Percentiles rank a stretch among this genome's conserved stretches.
These are phyloP conservation scores for Symphodus melops DNA, from an alignment of 2,113 vertebrate species.

Conservation along the genomic window DNA sequence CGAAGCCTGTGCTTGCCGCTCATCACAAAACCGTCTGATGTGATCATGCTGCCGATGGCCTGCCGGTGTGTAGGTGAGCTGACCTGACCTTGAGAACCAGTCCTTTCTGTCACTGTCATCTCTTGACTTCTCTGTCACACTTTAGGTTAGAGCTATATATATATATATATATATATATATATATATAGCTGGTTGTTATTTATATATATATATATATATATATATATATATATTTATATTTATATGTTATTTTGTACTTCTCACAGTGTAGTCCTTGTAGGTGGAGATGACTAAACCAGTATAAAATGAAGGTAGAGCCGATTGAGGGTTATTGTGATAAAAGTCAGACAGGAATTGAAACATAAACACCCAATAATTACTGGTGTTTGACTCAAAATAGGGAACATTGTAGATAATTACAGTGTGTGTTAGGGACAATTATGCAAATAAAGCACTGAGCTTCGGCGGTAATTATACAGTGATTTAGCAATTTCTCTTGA, in stretches of 20 bases:
- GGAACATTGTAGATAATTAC: constrained; percentile 49
- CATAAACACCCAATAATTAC: constrained; percentile 28
- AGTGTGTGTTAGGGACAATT: constrained; percentile 38
- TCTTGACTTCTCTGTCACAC: too few relatives aligned
- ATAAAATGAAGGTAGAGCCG: background rate
- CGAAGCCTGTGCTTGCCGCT: too few relatives aligned
- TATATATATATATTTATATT: too few relatives aligned
- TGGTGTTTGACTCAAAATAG: constrained; percentile 38
- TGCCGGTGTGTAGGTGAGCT: too few relatives aligned
- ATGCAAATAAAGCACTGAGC: constrained; percentile 33
- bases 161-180: too few relatives aligned
- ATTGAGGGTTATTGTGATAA: constrained; percentile 30
- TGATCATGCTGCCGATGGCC: too few relatives aligned
- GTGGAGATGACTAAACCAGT: background rate
- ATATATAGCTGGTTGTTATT: too few relatives aligned
- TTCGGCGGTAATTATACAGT: constrained; percentile 56
- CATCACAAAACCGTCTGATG: too few relatives aligned
- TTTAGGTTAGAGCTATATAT: too few relatives aligned
- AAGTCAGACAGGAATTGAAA: background rate
- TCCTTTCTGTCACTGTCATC: too few relatives aligned
- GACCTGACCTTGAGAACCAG: too few relatives aligned
- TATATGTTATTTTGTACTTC: background rate
- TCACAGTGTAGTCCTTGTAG: background rate
- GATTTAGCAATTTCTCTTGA: constrained; percentile 50
- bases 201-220: too few relatives aligned